These are phyloP conservation scores for Eulacestoma nigropectus DNA, from an alignment of 2,113 vertebrate genomes.

Conservation along the genomic window DNA sequence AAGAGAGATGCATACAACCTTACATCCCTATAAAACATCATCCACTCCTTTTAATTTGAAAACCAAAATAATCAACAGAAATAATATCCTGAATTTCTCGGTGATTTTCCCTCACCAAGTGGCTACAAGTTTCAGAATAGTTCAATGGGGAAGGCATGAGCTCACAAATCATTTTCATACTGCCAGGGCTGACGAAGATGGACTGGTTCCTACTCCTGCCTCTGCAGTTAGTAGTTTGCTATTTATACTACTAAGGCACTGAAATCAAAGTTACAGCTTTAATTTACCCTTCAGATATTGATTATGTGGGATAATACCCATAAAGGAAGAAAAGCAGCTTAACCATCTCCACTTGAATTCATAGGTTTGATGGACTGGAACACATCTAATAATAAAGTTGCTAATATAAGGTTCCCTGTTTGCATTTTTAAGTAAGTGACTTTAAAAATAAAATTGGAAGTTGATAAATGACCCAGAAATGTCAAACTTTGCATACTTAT, in stretches of 20 bases:
- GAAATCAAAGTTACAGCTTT: not conserved
- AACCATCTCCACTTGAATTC: not conserved
- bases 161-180: not conserved
- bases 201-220: not conserved
- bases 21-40: not conserved
- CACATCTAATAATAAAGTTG: not conserved
- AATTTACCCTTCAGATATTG: not conserved
- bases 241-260: not conserved
- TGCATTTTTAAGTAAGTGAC: not conserved
- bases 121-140: not conserved
- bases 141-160: not conserved
- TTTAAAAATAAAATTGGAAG: not conserved
- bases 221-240: not conserved
- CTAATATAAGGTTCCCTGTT: not conserved
- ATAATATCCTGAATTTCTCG: not conserved
- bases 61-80: not conserved
- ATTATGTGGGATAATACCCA: not conserved
- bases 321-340: not conserved
- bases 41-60: not conserved
- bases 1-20: not conserved
- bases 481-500: not conserved
- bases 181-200: not conserved
- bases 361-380: not conserved
- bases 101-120: not conserved
- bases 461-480: conserved; percentile 4